Percentiles rank a stretch among this genome's conserved stretches.
Evolutionary conservation across 2,797 vertebrate species (phyloP).

Genomic region (Uromys caudimaculatus): DNA sequence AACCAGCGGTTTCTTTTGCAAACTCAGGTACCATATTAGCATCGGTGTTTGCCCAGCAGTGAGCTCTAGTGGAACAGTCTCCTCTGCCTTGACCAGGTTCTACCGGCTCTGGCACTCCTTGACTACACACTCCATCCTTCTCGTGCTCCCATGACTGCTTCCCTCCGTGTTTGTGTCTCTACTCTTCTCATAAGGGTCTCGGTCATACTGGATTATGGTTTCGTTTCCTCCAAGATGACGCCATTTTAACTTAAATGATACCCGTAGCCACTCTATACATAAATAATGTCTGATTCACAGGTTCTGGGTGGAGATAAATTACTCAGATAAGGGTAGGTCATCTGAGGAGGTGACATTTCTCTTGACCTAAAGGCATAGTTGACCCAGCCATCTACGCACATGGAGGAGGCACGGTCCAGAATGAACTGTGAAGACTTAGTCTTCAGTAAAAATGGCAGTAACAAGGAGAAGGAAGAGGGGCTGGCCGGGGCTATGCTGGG

Average conservation of each 20-base stretch:
- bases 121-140: not conserved
- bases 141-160: rapidly evolving
- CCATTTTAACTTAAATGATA: not conserved
- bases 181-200: not conserved
- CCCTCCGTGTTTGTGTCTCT: not conserved
- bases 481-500: not conserved
- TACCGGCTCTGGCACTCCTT: not conserved
- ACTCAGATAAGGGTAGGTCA: not conserved
- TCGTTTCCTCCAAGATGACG: not conserved
- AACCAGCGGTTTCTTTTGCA: not conserved
- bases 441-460: not conserved
- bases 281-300: not conserved
- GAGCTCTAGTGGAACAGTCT: rapidly evolving
- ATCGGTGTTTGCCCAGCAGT: no score
- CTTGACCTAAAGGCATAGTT: not conserved
- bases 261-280: not conserved
- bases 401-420: not conserved
- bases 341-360: not conserved
- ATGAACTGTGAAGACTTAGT: not conserved
- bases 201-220: not conserved
- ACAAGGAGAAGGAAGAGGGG: not conserved
- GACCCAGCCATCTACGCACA: not conserved
- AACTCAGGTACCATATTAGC: not conserved
- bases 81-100: not conserved
- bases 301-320: not conserved